Base-by-base conservation (phyloP, 2,797 vertebrate genomes). In the Neopelma chrysocephalum region DNA sequence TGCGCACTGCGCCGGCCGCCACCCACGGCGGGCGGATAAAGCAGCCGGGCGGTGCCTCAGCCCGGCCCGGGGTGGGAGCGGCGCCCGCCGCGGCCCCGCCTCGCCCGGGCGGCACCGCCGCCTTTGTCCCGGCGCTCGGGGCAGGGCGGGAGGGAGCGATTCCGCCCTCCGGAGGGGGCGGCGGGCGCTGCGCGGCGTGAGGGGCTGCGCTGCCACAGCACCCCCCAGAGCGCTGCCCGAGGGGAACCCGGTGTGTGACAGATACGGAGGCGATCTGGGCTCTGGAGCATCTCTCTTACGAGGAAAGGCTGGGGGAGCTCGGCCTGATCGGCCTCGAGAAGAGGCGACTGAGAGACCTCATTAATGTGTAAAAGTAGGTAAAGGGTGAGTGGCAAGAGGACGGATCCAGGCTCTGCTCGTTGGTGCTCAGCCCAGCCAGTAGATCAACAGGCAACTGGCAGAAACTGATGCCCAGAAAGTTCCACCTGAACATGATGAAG, bases 1-100 rank as follows among this genome's bases (percentile, higher is more conserved):
- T 89, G 86, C 95, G 90, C 94, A 92, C 91, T 93, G 87, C 87
- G 16, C 78, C 66, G 22, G 65, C 64, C 83, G 5, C 89, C 93
- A 81, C 87, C 91, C 89, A 66, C 48, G 71, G 77, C 57, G 31
- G 66, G 71, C 64, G 69, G 76, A 94, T 96, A 95, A 94, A 90
- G 93, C 89, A 69, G 51, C 82, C 3, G 84, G 29, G 47, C 64
- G 47, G 40, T 4, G 82, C 40, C 5, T 40, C 18, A 1, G 51
- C 2, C 18, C 3, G 14, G 9, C n/a, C 47, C 20, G 48, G 26
- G 48, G 48, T 50, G 48, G 48, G 48, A 50, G 48, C 48, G 26
- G 15, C 48, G 26, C 48, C 48, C 48, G 48, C 48, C 48, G 15
- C 48, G 31, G 42, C 93, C 29, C 94, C 89, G 93, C 94, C 96